These are phyloP conservation scores for Atta cephalotes DNA, from an alignment of 1,140 invertebrate species.

Conservation along the genomic window DNA sequence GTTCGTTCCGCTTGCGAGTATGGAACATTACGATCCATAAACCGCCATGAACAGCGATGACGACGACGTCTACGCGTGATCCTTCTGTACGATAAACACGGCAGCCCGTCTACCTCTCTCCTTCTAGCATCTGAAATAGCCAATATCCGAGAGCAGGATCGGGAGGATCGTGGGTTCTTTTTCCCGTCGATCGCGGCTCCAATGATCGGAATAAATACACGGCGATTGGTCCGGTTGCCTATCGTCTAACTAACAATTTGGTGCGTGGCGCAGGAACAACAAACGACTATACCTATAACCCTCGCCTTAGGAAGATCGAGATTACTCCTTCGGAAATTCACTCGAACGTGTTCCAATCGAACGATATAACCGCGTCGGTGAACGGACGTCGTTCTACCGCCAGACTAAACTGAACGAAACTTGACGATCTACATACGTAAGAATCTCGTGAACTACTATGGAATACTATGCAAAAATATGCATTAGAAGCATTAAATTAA, in stretches of 20 bases:
- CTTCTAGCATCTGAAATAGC: constrained; percentile 50
- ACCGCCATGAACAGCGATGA: constrained; percentile 44
- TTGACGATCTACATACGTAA: background rate
- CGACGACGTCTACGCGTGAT: constrained; percentile 55
- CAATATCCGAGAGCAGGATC: constrained; percentile 37
- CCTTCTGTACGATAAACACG: constrained; percentile 61
- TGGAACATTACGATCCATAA: constrained; percentile 66
- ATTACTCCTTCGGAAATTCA: constrained; percentile 60
- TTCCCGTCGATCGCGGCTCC: constrained; percentile 38
- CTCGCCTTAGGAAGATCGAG: constrained; percentile 45
- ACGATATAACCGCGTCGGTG: constrained; percentile 7
- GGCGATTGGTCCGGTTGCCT: constrained; percentile 37
- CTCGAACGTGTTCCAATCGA: constrained; percentile 68
- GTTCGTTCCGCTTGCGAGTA: constrained; percentile 37
- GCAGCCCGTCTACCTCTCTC: constrained; percentile 26
- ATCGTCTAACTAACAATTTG: constrained; percentile 62
- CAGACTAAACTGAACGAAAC: background rate
- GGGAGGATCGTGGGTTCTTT: constrained; percentile 9
- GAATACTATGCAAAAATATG: background rate
- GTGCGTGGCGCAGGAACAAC: constrained; percentile 41
- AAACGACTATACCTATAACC: constrained; percentile 15
- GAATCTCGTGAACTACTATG: background rate
- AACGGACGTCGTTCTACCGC: constrained; percentile 30
- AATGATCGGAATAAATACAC: constrained; percentile 65
- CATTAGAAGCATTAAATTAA: background rate